Percentiles rank a stretch among this genome's conserved stretches.
phyloP scores from a whole-genome alignment of 2,888 invertebrate genomes.

The Chelonus formosanus region DNA sequence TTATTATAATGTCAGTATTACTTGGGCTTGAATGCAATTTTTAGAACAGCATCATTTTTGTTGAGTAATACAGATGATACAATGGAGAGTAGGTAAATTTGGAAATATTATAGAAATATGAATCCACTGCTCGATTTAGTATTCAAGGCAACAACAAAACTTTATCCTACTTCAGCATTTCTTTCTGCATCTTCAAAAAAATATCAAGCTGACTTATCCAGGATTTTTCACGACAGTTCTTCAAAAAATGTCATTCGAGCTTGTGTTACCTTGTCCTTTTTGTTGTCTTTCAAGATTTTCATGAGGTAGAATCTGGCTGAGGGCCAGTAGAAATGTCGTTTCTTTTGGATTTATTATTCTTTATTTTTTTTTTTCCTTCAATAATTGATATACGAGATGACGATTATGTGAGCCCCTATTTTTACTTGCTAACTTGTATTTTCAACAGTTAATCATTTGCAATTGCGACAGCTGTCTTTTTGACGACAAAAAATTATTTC shows the following conservation, averaged over 20 bases:
- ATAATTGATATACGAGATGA: neutral
- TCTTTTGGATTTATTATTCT: conserved; percentile 36
- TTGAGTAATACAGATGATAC: too few species aligned
- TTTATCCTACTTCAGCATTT: conserved; percentile 2
- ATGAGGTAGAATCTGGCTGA: conserved; percentile 57
- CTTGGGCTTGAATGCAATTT: too few species aligned
- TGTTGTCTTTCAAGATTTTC: conserved; percentile 55
- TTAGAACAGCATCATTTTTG: too few species aligned
- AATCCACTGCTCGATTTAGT: too few species aligned
- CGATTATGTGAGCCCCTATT: neutral
- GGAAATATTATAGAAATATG: too few species aligned
- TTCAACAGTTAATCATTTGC: neutral
- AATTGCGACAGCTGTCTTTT: neutral
- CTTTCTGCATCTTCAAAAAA: conserved; percentile 32
- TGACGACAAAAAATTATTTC: too few species aligned
- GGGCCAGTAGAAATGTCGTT: conserved; percentile 53
- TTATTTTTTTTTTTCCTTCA: conserved; percentile 29
- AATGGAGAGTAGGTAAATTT: too few species aligned
- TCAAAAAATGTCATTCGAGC: conserved; percentile 53
- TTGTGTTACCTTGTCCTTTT: conserved; percentile 38
- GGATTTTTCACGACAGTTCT: conserved; percentile 45
- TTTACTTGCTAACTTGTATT: neutral
- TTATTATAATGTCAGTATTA: too few species aligned
- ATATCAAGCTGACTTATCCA: conserved; percentile 22
- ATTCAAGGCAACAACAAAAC: too few species aligned